A percentile compares a stretch with the other conserved stretches of the same genome.
These are phyloP conservation scores for Tragelaphus scriptus DNA, from an alignment of 2,113 vertebrate species.

Conservation along the genomic window DNA sequence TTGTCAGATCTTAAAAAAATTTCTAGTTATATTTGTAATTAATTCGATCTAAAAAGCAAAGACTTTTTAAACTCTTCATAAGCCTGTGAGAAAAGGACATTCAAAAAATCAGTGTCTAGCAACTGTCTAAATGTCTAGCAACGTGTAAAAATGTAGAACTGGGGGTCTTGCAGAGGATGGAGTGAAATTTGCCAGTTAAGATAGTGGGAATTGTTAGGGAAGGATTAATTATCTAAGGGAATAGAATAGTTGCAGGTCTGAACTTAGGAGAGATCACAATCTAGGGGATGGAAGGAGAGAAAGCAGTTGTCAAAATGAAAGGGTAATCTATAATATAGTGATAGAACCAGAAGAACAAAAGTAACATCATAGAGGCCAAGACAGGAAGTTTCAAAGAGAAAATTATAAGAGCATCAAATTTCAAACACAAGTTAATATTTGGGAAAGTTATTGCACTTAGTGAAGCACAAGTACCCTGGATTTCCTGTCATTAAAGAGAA, in stretches of 20 bases:
- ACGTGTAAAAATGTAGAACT: background rate
- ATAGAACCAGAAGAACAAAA: background rate
- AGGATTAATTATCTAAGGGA: background rate
- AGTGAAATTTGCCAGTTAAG: background rate
- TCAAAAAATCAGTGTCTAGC: background rate
- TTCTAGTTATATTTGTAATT: background rate
- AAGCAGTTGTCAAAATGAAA: background rate
- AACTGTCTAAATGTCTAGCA: background rate
- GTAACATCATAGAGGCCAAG: background rate
- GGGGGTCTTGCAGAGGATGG: background rate
- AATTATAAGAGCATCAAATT: background rate
- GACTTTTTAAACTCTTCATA: background rate
- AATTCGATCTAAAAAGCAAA: background rate
- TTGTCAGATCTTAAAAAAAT: background rate
- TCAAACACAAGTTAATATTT: background rate
- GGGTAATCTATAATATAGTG: rapidly evolving
- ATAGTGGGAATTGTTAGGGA: background rate
- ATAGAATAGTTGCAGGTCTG: background rate
- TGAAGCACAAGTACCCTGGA: background rate
- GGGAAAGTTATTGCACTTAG: background rate
- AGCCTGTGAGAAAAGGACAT: background rate
- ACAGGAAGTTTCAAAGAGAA: background rate
- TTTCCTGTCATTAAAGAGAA: background rate
- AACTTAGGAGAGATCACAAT: background rate
- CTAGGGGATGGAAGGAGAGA: background rate